Conservation (phyloP, 2,888 invertebrate species). For the Cotesia congregata region DNA sequence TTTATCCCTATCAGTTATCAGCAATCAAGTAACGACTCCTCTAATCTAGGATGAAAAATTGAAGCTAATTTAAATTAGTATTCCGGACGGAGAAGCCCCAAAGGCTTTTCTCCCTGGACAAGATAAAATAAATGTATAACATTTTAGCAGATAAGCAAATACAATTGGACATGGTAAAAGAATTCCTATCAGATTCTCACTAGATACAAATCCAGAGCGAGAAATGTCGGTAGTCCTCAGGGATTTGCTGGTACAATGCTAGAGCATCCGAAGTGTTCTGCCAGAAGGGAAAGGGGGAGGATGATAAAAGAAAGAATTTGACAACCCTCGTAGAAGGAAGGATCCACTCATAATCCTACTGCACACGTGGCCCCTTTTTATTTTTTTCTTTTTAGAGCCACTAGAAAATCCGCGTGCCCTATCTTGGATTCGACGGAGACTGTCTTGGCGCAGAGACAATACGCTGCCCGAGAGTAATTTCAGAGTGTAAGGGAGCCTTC, state of each 20-base stretch:
- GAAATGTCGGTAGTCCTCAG: not conserved
- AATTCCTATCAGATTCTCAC: not conserved
- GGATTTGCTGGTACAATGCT: not conserved
- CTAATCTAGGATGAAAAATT: too few species aligned
- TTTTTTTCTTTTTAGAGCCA: not conserved
- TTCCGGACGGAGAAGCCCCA: too few species aligned
- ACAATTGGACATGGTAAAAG: not conserved
- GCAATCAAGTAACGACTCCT: too few species aligned
- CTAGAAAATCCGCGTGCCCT: constrained; percentile 16
- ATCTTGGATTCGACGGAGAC: not conserved
- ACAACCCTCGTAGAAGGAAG: not conserved
- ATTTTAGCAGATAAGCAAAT: not conserved
- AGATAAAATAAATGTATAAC: not conserved
- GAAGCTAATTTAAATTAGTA: too few species aligned
- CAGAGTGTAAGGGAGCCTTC: not conserved
- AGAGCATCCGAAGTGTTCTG: not conserved
- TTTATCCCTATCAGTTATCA: too few species aligned
- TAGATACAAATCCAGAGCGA: not conserved
- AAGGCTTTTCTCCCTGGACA: not conserved
- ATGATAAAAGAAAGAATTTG: constrained; percentile 18
- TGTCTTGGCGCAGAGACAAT: not conserved
- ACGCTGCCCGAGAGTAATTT: not conserved
- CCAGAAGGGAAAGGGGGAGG: not conserved
- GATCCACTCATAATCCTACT: constrained; percentile 14
- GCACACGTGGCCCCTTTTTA: constrained; percentile 12